A percentile compares a stretch with the other conserved stretches of the same genome.
Evolutionary conservation across 37 sponge, comb jelly and placozoan species (phyloP).

Genomic region (Crambe crambe): DNA sequence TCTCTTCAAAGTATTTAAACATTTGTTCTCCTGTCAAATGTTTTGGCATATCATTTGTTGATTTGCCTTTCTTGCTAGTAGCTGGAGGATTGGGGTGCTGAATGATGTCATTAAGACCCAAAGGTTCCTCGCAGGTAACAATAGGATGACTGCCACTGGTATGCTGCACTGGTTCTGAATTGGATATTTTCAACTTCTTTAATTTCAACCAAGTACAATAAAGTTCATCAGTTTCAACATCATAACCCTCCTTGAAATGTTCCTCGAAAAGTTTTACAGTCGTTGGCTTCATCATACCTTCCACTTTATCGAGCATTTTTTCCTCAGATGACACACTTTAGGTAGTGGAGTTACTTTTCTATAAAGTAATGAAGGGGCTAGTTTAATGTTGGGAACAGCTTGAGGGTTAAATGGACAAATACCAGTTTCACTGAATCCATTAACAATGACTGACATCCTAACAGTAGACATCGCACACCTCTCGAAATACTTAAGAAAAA

Average conservation of each 20-base stretch:
- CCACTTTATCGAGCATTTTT: not conserved
- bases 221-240: slow-evolving; percentile 22
- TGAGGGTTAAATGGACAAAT: slow-evolving; percentile 35
- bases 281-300: not conserved
- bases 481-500: slow-evolving; percentile 34
- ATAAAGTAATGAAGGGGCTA: not conserved
- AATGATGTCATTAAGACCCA: slow-evolving; percentile 1
- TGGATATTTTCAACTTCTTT: not conserved
- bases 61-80: not conserved
- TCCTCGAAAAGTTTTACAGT: slow-evolving; percentile 10
- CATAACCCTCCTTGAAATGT: slow-evolving; percentile 31
- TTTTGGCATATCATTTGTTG: slow-evolving; percentile 13
- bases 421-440: slow-evolving; percentile 22
- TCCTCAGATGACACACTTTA: not conserved
- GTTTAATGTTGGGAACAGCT: not conserved
- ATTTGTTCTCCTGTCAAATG: slow-evolving; percentile 2
- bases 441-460: slow-evolving; percentile 28
- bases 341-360: not conserved
- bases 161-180: not conserved
- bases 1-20: not conserved
- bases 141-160: not conserved
- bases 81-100: slow-evolving; percentile 1
- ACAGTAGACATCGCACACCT: slow-evolving; percentile 29
- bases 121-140: not conserved
- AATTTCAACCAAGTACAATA: slow-evolving; percentile 33